These are phyloP conservation scores for Lutjanus erythropterus DNA, from an alignment of 2,113 vertebrate species.

Conservation along the genomic window DNA sequence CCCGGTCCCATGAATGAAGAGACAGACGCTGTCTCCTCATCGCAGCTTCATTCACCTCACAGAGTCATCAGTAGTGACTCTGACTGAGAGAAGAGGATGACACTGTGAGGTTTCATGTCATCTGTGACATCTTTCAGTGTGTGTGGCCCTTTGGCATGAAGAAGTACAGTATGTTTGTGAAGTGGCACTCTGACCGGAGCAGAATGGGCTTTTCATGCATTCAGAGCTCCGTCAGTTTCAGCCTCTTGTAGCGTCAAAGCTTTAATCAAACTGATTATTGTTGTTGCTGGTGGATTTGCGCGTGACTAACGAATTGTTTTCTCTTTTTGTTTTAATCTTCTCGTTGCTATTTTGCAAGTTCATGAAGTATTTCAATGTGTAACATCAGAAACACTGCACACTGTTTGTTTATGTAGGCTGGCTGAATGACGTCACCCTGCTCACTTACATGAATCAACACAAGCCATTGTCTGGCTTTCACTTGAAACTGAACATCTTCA, in stretches of 20 bases:
- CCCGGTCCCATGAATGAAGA: slow-evolving; percentile 39
- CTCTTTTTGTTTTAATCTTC: background rate
- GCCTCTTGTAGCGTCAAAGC: slow-evolving; percentile 3
- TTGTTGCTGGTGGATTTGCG: background rate
- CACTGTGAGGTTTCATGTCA: slow-evolving; percentile 45
- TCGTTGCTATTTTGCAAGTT: slow-evolving; percentile 20
- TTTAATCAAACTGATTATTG: slow-evolving; percentile 24
- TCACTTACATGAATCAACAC: slow-evolving; percentile 21
- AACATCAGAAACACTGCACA: background rate
- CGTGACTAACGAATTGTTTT: background rate
- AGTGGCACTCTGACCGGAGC: slow-evolving; percentile 10
- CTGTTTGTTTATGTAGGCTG: background rate
- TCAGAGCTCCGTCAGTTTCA: background rate
- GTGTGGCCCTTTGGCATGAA: slow-evolving; percentile 1
- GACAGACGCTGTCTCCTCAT: slow-evolving; percentile 45
- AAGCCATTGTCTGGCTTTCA: slow-evolving; percentile 35
- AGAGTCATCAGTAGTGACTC: slow-evolving; percentile 19
- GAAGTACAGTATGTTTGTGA: slow-evolving; percentile 39
- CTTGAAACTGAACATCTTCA: background rate
- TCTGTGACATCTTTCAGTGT: slow-evolving; percentile 1
- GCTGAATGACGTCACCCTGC: slow-evolving; percentile 28
- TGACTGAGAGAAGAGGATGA: slow-evolving; percentile 42
- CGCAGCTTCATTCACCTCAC: slow-evolving; percentile 34
- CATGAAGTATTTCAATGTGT: background rate
- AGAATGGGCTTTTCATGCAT: slow-evolving; percentile 27